Conservation (phyloP, 2,113 vertebrate species). For the Tachysurus fulvidraco region DNA sequence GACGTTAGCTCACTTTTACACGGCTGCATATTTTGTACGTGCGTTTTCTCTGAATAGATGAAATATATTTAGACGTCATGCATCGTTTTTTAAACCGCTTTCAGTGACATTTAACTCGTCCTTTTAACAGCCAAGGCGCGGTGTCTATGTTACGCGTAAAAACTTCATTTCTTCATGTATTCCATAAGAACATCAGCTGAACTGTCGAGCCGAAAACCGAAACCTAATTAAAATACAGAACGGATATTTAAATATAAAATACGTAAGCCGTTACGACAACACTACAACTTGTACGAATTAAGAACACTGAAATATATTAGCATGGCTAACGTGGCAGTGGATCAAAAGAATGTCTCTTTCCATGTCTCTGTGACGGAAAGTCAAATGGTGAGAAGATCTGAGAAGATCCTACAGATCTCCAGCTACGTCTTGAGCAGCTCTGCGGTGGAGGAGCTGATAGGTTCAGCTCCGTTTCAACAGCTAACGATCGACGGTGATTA, state of each 20-base stretch:
- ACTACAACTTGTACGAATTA: constrained; percentile 19
- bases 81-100: constrained; percentile 7
- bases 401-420: neutral
- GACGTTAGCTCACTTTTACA: constrained; percentile 18
- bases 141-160: neutral
- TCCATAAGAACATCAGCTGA: neutral
- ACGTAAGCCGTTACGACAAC: constrained; percentile 1
- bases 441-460: neutral
- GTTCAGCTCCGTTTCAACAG: constrained; percentile 10
- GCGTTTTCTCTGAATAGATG: neutral
- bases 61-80: constrained; percentile 35
- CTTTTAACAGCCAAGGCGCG: constrained; percentile 12
- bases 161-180: neutral
- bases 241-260: constrained; percentile 10
- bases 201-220: neutral
- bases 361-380: neutral
- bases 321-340: constrained; percentile 46
- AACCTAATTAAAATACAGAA: neutral
- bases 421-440: neutral
- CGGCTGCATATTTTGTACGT: constrained; percentile 34
- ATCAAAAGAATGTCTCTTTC: neutral
- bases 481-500: constrained; percentile 36
- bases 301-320: constrained; percentile 22
- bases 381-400: constrained; percentile 9
- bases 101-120: neutral